Evolutionary conservation across 1,140 invertebrate species (phyloP).

Genomic region (Drosophila sproati): DNA sequence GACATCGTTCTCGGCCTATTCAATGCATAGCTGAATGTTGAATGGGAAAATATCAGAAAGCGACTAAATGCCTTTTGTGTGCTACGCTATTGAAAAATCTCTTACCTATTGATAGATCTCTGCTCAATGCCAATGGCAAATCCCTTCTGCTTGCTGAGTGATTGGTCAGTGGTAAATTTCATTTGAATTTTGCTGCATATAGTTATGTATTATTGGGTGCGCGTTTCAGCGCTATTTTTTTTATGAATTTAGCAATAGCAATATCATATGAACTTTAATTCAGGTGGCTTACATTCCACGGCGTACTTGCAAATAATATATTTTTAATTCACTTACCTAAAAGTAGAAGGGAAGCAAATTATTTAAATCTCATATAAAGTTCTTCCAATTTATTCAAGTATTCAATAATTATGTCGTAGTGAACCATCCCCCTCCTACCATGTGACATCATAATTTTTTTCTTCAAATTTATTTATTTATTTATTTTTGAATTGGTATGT

Average conservation of each 20-base stretch:
- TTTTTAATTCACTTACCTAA: conserved; percentile 34
- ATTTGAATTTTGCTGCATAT: conserved; percentile 32
- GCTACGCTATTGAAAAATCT: conserved; percentile 59
- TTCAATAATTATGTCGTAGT: too few species aligned
- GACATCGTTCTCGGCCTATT: conserved; percentile 59
- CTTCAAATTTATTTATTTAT: neutral
- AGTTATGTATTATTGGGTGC: conserved; percentile 43
- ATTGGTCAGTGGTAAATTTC: conserved; percentile 62
- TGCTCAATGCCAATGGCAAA: conserved; percentile 12
- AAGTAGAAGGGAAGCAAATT: conserved; percentile 17
- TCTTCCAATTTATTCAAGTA: neutral
- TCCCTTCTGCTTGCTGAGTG: conserved; percentile 14
- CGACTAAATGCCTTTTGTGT: conserved; percentile 77
- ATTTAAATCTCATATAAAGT: neutral
- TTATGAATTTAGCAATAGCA: conserved; percentile 20
- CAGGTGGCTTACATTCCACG: neutral
- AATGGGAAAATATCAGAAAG: conserved; percentile 77
- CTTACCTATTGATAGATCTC: conserved; percentile 65
- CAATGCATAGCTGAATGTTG: conserved; percentile 67
- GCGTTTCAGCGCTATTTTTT: conserved; percentile 28
- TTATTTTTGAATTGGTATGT: neutral
- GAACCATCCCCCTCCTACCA: too few species aligned
- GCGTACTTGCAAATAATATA: conserved; percentile 10
- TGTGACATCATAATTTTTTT: neutral
- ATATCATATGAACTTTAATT: neutral